Conservation (phyloP, 2,797 vertebrate species). For the Salmo trutta region DNA sequence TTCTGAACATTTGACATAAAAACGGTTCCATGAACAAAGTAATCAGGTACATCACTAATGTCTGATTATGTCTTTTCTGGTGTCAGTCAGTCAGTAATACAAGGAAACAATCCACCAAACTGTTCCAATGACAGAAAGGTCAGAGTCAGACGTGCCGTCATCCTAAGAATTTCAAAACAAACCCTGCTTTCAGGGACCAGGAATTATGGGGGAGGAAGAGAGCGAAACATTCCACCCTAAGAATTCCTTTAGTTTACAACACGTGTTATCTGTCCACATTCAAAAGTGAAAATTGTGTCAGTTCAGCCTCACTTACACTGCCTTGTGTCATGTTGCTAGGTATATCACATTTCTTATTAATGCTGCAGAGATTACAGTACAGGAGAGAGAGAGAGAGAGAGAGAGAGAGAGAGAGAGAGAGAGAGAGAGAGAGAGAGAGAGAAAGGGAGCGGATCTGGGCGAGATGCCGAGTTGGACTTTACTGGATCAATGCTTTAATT, state of each 20-base stretch:
- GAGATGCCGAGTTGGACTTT: slow-evolving; percentile 39
- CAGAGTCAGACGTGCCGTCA: slow-evolving; percentile 68
- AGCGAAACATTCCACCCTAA: slow-evolving; percentile 51
- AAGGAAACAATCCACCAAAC: slow-evolving; percentile 58
- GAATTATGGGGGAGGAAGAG: slow-evolving; percentile 65
- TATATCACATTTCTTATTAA: slow-evolving; percentile 57
- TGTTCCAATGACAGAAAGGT: slow-evolving; percentile 68
- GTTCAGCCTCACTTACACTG: slow-evolving; percentile 51
- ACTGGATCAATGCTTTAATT: slow-evolving; percentile 44
- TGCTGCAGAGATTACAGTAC: slow-evolving; percentile 41
- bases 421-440: no score
- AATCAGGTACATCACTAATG: background rate
- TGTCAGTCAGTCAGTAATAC: slow-evolving; percentile 6
- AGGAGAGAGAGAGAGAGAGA: background rate
- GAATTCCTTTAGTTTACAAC: slow-evolving; percentile 50
- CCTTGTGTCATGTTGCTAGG: slow-evolving; percentile 65
- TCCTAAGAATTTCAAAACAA: slow-evolving; percentile 72
- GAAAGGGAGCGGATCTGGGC: slow-evolving; percentile 34
- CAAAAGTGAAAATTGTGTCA: slow-evolving; percentile 54
- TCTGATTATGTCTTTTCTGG: background rate
- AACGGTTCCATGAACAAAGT: background rate
- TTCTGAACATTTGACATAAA: background rate
- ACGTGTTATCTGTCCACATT: slow-evolving; percentile 44
- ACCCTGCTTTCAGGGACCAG: slow-evolving; percentile 58
- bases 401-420: no score